Evolutionary conservation across 2,888 invertebrate species (phyloP), one percentile per base, ranked within the genome.

Genomic region (Actias luna): DNA sequence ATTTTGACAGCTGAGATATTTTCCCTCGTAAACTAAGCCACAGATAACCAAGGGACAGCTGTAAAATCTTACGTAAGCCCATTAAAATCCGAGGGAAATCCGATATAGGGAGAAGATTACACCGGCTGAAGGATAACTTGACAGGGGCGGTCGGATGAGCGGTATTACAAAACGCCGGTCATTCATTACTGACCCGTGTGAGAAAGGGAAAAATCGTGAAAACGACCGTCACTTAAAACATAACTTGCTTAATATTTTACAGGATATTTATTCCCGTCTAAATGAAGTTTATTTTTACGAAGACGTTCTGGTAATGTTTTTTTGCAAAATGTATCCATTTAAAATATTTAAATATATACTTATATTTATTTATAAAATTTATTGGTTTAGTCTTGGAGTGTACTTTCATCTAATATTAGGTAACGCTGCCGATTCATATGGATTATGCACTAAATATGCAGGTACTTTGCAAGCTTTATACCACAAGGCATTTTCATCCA

Each of bases 101-200:
- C 59, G 63, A 63, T 60, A 63, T 60, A 60, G 35, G 61, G 61
- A 58, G 27, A 50, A 64, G 64, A 61, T 64, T 61, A 64, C 36
- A 58, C 46, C 36, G 58, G 39, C 63, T 39, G 61, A 63, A 59
- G 63, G 46, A 36, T 55, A 33, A 39, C 31, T 60, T 63, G 64
- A 64, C 61, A 60, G 31, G 59, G 61, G 64, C 55, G 60, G 25
- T 58, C 39, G 59, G 46, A 61, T 63, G 58, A 63, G 60, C 63
- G 42, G 27, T 58, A 50, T 61, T 63, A 60, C 58, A 50, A 64
- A 61, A 58, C 50, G 42, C 25, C 46, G 63, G 63, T 60, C 63
- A 52, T 63, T 59, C 52, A 46, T 63, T 63, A 59, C 59, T 62
- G 58, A 42, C 57, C 61, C 39, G 39, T 58, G 57, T n/a, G 46